Conservation (phyloP, 1,140 invertebrate genomes). For the Drosophila murphyi region DNA sequence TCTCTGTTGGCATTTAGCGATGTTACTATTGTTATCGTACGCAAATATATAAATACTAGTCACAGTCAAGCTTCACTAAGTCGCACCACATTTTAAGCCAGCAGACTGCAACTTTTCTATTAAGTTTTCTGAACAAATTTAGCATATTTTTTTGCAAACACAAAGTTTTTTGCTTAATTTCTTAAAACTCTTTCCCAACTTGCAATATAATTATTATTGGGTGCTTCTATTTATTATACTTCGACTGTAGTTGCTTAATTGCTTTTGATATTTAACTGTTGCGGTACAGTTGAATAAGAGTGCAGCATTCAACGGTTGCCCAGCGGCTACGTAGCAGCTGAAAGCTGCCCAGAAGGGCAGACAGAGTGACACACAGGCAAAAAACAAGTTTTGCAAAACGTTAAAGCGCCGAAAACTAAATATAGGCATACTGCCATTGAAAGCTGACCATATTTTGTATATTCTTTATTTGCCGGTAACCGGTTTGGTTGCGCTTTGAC, state of each 20-base stretch:
- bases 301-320: constrained; percentile 16
- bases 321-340: constrained; percentile 18
- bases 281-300: constrained; percentile 12
- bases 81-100: not conserved
- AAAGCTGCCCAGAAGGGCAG: constrained; percentile 17
- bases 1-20: not conserved
- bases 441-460: constrained; percentile 1
- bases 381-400: constrained; percentile 60
- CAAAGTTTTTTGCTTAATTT: too few relatives aligned
- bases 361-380: not conserved
- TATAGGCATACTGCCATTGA: constrained; percentile 16
- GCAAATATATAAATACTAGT: not conserved
- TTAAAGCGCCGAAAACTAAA: constrained; percentile 6
- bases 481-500: constrained; percentile 60
- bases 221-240: not conserved
- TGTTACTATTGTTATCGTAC: not conserved
- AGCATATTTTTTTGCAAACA: too few relatives aligned
- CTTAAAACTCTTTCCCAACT: too few relatives aligned
- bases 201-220: not conserved
- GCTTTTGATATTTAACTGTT: too few relatives aligned
- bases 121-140: too few relatives aligned
- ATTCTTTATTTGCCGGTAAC: constrained; percentile 68
- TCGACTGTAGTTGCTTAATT: not conserved
- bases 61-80: not conserved
- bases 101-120: too few relatives aligned